phyloP scores from a whole-genome alignment of 2,113 vertebrate genomes.

The Tiliqua scincoides region DNA sequence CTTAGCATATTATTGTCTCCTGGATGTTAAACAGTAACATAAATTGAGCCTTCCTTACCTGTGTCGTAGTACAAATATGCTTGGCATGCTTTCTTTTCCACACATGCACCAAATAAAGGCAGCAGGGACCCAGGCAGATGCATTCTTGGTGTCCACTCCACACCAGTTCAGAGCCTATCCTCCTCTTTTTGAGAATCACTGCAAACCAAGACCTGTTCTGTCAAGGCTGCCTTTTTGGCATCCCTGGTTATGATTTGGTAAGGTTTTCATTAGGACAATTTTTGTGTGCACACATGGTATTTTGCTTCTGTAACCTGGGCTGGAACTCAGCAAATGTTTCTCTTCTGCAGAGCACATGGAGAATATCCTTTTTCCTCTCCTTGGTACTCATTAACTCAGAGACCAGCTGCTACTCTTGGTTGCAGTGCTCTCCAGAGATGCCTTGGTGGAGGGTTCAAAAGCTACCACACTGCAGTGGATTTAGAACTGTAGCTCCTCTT shows the following conservation, averaged over 20 bases:
- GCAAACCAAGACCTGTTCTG: neutral
- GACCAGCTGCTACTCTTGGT: neutral
- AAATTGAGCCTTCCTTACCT: neutral
- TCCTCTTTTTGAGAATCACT: neutral
- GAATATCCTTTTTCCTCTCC: neutral
- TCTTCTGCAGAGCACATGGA: neutral
- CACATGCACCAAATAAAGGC: too few species aligned
- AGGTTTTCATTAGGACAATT: neutral
- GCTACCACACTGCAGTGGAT: too few species aligned
- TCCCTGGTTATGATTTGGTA: neutral
- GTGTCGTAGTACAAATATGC: too few species aligned
- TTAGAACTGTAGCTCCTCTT: too few species aligned
- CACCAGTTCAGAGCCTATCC: too few species aligned
- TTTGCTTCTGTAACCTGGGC: neutral
- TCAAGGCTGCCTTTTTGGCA: neutral
- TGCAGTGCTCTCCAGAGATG: too few species aligned
- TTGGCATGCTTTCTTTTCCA: too few species aligned
- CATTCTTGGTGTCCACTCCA: neutral
- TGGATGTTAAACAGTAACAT: neutral
- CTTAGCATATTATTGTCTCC: neutral
- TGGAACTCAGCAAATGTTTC: neutral
- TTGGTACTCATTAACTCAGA: neutral
- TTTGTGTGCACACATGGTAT: too few species aligned
- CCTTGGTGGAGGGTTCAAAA: too few species aligned
- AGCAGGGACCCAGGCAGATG: too few species aligned